Conservation (phyloP, 2,113 vertebrate genomes). For the Pedionomus torquatus region DNA sequence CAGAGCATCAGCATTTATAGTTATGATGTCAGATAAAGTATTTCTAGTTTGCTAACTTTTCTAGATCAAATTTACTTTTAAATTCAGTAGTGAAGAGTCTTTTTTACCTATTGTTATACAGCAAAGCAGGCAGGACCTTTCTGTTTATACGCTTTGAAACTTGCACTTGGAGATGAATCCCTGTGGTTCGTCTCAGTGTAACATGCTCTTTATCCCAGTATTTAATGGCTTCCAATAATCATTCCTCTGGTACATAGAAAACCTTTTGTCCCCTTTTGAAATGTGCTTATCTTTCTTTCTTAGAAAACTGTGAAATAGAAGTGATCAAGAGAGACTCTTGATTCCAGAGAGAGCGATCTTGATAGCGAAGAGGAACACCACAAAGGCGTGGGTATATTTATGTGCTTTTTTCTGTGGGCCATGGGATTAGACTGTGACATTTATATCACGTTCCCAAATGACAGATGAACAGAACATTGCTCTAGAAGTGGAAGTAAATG, state of each 20-base stretch:
- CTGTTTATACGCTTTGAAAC: neutral
- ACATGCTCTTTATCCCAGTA: constrained; percentile 38
- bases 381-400: neutral
- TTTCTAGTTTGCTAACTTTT: neutral
- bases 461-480: neutral
- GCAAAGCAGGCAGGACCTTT: neutral
- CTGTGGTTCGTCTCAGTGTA: neutral
- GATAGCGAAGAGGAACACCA: neutral
- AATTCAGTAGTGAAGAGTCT: neutral
- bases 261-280: constrained; percentile 52
- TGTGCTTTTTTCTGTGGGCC: neutral
- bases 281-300: constrained; percentile 64
- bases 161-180: neutral
- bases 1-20: neutral
- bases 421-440: neutral
- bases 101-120: neutral
- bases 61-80: neutral
- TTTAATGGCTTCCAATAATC: constrained; percentile 63
- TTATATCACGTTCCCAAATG: neutral
- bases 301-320: neutral
- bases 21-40: neutral
- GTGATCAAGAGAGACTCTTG: constrained; percentile 20
- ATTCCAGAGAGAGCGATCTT: neutral
- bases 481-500: neutral
- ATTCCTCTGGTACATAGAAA: constrained; percentile 47